phyloP scores from a whole-genome alignment of 2,113 vertebrate species.

The Petaurus breviceps region DNA sequence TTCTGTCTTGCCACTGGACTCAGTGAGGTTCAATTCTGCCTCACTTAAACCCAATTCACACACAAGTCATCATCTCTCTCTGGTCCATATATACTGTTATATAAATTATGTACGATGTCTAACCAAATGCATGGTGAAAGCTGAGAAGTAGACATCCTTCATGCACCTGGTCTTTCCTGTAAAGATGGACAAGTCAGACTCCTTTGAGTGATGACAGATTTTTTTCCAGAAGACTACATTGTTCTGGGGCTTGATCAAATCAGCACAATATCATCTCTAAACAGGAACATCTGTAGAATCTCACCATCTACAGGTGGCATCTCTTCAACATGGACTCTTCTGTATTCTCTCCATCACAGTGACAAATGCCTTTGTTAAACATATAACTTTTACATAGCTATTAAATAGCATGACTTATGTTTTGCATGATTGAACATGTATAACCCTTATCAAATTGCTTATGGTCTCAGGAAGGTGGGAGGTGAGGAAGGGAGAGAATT shows the following conservation, averaged over 20 bases:
- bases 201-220: not conserved
- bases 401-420: not conserved
- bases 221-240: not conserved
- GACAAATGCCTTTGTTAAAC: not conserved
- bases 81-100: not conserved
- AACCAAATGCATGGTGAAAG: not conserved
- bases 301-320: not conserved
- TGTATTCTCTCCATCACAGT: not conserved
- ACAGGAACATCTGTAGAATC: not conserved
- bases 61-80: no score
- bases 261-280: no score
- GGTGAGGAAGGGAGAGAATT: not conserved
- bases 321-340: no score
- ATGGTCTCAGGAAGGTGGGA: not conserved
- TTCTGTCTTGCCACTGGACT: no score
- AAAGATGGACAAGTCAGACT: not conserved
- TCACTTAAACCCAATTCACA: no score
- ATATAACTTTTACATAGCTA: not conserved
- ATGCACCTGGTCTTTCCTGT: not conserved
- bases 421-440: not conserved
- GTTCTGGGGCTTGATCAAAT: not conserved
- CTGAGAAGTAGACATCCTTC: not conserved
- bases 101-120: not conserved
- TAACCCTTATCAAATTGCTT: not conserved
- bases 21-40: no score